These are phyloP conservation scores for Drosophila longiperda DNA, from an alignment of 2,888 invertebrate species.

Conservation along the genomic window DNA sequence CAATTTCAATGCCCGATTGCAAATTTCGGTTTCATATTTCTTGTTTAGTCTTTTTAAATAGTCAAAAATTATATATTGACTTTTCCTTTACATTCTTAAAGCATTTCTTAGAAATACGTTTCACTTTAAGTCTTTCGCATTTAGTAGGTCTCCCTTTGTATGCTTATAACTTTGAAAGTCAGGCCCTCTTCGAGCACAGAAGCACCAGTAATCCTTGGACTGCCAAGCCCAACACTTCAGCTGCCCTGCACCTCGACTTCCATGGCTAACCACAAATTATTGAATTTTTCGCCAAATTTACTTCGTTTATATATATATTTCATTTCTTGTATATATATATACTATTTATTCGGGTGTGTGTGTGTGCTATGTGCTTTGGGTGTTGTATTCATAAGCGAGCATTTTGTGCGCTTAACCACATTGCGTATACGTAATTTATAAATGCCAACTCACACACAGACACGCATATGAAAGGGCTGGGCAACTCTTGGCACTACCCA, in stretches of 20 bases:
- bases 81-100: not conserved
- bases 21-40: not conserved
- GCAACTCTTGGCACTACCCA: constrained; percentile 26
- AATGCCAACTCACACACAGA: constrained; percentile 37
- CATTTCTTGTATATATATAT: not conserved
- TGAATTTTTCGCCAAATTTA: constrained; percentile 73
- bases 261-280: constrained; percentile 39
- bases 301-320: constrained; percentile 38
- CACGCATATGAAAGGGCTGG: not conserved
- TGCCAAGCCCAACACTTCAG: constrained; percentile 3
- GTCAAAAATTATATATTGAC: not conserved
- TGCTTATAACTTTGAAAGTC: not conserved
- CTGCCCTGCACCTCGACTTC: not conserved
- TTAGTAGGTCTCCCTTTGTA: not conserved
- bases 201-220: not conserved
- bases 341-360: not conserved
- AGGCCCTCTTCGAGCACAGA: not conserved
- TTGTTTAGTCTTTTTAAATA: not conserved
- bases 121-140: not conserved
- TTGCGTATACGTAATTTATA: constrained; percentile 76
- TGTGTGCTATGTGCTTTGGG: constrained; percentile 18
- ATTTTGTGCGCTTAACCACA: constrained; percentile 65
- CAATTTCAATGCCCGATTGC: not conserved
- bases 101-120: constrained; percentile 2
- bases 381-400: constrained; percentile 65